Percentiles rank a stretch among this genome's conserved stretches.
phyloP scores from a whole-genome alignment of 1,140 invertebrate species.

The Copidosoma floridanum region DNA sequence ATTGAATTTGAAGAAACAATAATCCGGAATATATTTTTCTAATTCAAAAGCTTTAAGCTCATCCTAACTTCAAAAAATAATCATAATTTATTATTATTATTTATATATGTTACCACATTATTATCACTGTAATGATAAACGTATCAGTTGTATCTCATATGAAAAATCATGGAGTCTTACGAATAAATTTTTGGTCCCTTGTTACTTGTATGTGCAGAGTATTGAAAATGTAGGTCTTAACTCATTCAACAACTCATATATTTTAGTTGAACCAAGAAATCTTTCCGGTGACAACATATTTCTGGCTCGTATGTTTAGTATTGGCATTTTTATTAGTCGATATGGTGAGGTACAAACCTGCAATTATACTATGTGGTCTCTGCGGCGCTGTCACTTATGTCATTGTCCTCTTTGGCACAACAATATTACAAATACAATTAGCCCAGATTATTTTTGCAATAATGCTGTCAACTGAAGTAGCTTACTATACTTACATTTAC shows the following conservation, averaged over 20 bases:
- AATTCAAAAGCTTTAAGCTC: no score
- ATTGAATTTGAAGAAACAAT: no score
- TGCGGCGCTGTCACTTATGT: not conserved
- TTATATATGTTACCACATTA: no score
- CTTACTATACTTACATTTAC: constrained; percentile 86
- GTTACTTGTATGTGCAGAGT: not conserved
- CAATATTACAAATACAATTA: constrained; percentile 39
- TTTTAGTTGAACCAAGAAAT: not conserved
- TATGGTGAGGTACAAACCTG: constrained; percentile 74
- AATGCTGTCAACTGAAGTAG: constrained; percentile 79
- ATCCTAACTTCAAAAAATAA: no score
- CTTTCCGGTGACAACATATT: not conserved
- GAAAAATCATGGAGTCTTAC: no score
- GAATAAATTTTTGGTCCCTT: not conserved
- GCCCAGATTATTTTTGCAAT: constrained; percentile 66
- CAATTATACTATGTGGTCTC: constrained; percentile 68
- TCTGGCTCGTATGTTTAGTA: constrained; percentile 64
- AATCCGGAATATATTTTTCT: no score
- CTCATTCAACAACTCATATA: no score
- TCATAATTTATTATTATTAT: no score
- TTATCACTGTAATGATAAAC: no score
- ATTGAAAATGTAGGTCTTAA: no score
- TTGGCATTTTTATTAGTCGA: constrained; percentile 75
- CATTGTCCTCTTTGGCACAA: constrained; percentile 40
- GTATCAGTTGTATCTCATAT: no score